A percentile compares a stretch with the other conserved stretches of the same genome.
Evolutionary conservation across 2,113 vertebrate species (phyloP).

Genomic region (Corvus cornix): DNA sequence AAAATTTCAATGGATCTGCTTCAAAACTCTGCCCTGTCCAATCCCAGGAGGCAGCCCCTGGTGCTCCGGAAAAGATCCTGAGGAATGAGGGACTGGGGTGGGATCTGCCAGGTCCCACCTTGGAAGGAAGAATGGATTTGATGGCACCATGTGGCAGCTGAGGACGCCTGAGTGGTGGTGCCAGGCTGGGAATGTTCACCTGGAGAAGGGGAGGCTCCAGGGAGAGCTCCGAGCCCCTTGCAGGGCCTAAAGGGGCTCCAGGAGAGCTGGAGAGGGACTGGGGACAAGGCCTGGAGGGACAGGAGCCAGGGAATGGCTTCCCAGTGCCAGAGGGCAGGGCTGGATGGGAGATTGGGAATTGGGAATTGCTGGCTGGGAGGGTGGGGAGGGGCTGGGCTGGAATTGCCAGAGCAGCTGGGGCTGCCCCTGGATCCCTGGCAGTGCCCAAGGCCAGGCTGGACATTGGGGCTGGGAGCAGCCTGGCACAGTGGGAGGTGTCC

Average conservation of each 20-base stretch:
- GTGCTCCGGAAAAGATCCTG: not conserved
- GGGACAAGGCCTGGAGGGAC: not conserved
- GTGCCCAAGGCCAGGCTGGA: not conserved
- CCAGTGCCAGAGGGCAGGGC: not conserved
- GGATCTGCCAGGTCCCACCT: not conserved
- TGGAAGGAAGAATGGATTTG: not conserved
- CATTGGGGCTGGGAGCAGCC: not conserved
- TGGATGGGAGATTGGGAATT: not conserved
- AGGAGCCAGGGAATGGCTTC: not conserved
- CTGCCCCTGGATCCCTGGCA: not conserved
- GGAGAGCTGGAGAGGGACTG: not conserved
- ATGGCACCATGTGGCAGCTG: accelerated
- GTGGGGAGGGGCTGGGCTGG: not conserved
- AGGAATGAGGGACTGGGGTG: not conserved
- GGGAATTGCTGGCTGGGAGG: not conserved
- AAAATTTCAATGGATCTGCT: not conserved
- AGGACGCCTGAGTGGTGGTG: not conserved
- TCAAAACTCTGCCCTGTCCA: not conserved
- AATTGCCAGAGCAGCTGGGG: not conserved
- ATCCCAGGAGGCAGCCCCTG: not conserved
- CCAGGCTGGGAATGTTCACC: not conserved
- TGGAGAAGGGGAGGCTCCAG: not conserved
- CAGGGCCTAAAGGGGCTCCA: not conserved
- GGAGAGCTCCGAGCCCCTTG: not conserved
- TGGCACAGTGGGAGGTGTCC: not conserved